phyloP scores from a whole-genome alignment of 1,140 invertebrate species.

The Thaumatotibia leucotreta region DNA sequence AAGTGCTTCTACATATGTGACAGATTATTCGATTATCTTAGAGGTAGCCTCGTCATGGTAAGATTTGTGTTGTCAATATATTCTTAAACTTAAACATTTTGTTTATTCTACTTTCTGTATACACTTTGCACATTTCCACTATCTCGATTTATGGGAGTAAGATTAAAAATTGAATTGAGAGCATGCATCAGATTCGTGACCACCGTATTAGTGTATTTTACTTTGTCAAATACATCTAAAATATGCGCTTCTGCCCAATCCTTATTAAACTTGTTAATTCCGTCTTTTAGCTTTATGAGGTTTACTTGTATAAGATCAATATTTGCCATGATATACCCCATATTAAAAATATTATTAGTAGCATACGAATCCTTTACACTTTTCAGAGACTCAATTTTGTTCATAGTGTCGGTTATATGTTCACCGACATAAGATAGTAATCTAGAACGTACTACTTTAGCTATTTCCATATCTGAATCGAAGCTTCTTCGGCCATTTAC shows the following conservation, averaged over 20 bases:
- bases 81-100: not conserved
- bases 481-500: not conserved
- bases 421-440: conserved; percentile 39
- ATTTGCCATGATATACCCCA: conserved; percentile 46
- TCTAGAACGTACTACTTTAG: conserved; percentile 32
- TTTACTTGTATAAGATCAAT: conserved; percentile 37
- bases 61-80: too few species aligned
- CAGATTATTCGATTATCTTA: not conserved
- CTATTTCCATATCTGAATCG: not conserved
- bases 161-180: conserved; percentile 24
- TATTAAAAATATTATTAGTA: conserved; percentile 27
- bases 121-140: not conserved
- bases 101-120: not conserved
- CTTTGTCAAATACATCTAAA: conserved; percentile 39
- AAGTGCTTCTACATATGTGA: too few species aligned
- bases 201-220: conserved; percentile 30
- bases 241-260: conserved; percentile 35
- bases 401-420: conserved; percentile 31
- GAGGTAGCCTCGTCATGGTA: too few species aligned
- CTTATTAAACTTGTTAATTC: conserved; percentile 26
- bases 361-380: conserved; percentile 24
- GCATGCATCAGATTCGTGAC: conserved; percentile 24
- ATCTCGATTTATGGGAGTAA: not conserved
- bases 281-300: conserved; percentile 32
- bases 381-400: conserved; percentile 31